These are phyloP conservation scores for Kryphioiulus occultus DNA, from an alignment of 2,888 invertebrate species.

Conservation along the genomic window DNA sequence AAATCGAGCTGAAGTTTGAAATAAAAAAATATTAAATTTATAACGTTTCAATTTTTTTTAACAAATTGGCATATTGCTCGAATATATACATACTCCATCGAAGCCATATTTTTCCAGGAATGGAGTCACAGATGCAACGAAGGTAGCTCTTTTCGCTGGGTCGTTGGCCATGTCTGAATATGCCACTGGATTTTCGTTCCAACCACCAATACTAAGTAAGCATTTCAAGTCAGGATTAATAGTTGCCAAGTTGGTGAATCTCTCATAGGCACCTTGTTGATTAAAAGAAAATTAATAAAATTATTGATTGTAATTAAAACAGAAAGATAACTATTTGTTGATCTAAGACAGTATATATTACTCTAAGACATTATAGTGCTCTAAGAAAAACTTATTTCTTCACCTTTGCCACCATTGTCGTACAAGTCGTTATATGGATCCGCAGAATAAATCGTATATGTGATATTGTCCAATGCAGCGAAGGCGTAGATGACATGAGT, in stretches of 20 bases:
- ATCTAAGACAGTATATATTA: not conserved
- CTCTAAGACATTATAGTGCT: not conserved
- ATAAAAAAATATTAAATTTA: not conserved
- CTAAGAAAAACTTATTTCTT: not conserved
- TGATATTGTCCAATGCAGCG: slow-evolving; percentile 69
- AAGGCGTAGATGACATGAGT: slow-evolving; percentile 80
- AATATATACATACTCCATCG: slow-evolving; percentile 66
- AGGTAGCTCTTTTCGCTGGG: slow-evolving; percentile 59
- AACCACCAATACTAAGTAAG: slow-evolving; percentile 72
- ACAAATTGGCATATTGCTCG: slow-evolving; percentile 59
- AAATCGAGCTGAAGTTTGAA: not conserved
- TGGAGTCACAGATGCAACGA: slow-evolving; percentile 74
- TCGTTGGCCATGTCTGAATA: slow-evolving; percentile 64
- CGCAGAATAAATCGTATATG: slow-evolving; percentile 62
- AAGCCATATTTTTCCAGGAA: slow-evolving; percentile 71
- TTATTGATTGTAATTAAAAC: too few species aligned
- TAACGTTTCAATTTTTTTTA: slow-evolving; percentile 55
- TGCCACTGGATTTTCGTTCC: slow-evolving; percentile 65
- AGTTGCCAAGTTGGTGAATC: slow-evolving; percentile 57
- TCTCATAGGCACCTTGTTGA: slow-evolving; percentile 58
- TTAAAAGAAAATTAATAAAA: not conserved
- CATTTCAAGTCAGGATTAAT: slow-evolving; percentile 67
- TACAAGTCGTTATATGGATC: slow-evolving; percentile 68
- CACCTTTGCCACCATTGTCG: slow-evolving; percentile 69
- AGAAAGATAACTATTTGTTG: not conserved